These are phyloP conservation scores for Microcaecilia unicolor DNA, from an alignment of 2,797 vertebrate genomes.

Conservation along the genomic window DNA sequence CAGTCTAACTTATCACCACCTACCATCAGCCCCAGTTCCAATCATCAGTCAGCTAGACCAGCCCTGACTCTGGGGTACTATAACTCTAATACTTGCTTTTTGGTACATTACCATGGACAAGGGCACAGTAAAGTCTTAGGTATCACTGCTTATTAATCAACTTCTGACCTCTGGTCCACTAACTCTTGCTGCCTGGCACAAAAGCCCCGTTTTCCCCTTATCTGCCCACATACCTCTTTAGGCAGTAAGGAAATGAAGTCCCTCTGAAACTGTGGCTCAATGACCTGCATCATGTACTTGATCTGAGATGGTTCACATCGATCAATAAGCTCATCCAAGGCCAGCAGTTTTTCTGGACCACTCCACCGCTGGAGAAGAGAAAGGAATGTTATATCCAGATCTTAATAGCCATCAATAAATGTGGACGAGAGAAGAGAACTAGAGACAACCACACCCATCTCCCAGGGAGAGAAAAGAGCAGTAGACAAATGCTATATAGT, in stretches of 20 bases:
- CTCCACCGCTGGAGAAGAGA: constrained; percentile 28
- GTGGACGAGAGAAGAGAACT: too few species aligned
- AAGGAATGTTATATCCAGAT: too few species aligned
- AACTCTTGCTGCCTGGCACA: fast-evolving
- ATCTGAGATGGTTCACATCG: constrained; percentile 40
- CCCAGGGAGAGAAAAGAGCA: too few species aligned
- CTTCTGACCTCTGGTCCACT: fast-evolving
- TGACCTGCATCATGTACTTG: constrained; percentile 52
- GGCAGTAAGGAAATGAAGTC: constrained; percentile 48
- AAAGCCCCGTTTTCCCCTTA: fast-evolving
- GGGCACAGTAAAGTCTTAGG: too few species aligned
- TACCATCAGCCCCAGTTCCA: too few species aligned
- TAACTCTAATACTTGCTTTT: fast-evolving
- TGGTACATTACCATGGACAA: too few species aligned
- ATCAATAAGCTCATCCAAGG: constrained; percentile 45
- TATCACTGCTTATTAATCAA: too few species aligned
- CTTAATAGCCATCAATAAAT: too few species aligned
- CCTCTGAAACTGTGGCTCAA: constrained; percentile 46
- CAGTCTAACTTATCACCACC: too few species aligned
- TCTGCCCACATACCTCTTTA: constrained; percentile 49
- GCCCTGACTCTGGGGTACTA: fast-evolving
- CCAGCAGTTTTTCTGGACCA: constrained; percentile 36
- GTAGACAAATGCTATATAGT: too few species aligned
- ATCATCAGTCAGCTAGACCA: too few species aligned
- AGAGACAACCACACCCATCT: too few species aligned